Percentiles rank a stretch among this genome's conserved stretches.
Conservation (phyloP, 2,113 vertebrate genomes). For the Trinectes maculatus region DNA sequence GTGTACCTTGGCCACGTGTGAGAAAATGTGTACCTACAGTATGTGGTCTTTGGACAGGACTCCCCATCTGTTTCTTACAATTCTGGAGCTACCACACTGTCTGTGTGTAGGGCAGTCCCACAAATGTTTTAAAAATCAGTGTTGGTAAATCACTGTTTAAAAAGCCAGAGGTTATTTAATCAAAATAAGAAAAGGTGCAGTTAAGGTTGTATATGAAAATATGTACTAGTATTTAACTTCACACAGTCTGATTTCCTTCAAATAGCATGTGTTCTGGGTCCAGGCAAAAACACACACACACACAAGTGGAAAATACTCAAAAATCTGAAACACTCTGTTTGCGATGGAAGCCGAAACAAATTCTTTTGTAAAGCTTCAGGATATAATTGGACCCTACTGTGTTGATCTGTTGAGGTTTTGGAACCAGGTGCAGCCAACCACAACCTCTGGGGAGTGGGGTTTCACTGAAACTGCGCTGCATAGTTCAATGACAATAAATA, state of each 20-base stretch:
- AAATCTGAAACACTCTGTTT: background rate
- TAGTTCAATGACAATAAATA: conserved; percentile 75
- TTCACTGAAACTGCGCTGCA: conserved; percentile 51
- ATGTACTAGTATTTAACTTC: background rate
- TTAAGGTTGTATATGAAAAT: too few species aligned
- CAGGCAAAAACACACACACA: background rate
- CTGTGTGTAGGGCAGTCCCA: background rate
- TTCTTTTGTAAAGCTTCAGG: conserved; percentile 12
- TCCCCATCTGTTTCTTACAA: too few species aligned
- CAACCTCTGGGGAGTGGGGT: conserved; percentile 32
- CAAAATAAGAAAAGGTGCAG: too few species aligned
- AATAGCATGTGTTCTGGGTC: background rate
- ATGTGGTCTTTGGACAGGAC: background rate
- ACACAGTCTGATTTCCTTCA: background rate
- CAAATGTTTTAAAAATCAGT: too few species aligned
- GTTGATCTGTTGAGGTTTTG: conserved; percentile 50
- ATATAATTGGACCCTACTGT: conserved; percentile 2
- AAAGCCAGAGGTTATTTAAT: too few species aligned
- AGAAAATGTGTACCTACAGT: background rate
- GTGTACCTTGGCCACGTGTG: conserved; percentile 25
- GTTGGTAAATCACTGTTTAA: too few species aligned
- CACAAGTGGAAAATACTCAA: conserved; percentile 1
- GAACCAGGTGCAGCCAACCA: conserved; percentile 59
- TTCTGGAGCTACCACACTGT: background rate
- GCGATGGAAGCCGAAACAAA: background rate